phyloP scores from a whole-genome alignment of 2,797 vertebrate species.

The Vultur gryphus region DNA sequence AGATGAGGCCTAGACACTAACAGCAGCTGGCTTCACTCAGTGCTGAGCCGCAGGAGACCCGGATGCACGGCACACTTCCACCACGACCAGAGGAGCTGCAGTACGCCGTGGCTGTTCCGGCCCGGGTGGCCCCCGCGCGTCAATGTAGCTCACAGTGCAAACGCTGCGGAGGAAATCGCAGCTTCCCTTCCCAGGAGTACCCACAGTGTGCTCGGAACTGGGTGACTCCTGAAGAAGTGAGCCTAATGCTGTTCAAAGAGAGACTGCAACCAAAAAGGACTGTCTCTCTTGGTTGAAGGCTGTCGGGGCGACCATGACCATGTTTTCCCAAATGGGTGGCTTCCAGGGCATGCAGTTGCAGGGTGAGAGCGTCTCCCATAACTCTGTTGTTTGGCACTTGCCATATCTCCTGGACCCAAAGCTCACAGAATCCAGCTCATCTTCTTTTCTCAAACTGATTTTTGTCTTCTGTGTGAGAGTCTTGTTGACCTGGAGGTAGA shows the following conservation, averaged over 20 bases:
- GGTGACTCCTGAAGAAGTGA: neutral
- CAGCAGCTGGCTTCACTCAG: neutral
- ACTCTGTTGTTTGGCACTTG: neutral
- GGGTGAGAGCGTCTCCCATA: neutral
- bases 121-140: accelerated
- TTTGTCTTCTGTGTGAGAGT: neutral
- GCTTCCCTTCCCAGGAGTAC: neutral
- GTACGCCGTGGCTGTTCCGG: neutral
- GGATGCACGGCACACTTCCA: neutral
- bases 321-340: neutral
- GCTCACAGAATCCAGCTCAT: neutral
- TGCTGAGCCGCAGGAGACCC: neutral
- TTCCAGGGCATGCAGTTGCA: neutral
- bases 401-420: neutral
- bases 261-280: neutral
- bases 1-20: neutral
- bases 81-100: neutral
- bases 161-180: neutral
- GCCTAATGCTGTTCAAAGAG: neutral
- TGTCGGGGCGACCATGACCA: neutral
- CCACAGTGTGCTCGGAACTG: neutral
- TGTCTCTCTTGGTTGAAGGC: neutral
- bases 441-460: neutral
- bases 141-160: neutral
- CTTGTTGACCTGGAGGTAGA: neutral